Evolutionary conservation across 1,140 invertebrate genomes (phyloP).

Genomic region (Eriosoma lanigerum): DNA sequence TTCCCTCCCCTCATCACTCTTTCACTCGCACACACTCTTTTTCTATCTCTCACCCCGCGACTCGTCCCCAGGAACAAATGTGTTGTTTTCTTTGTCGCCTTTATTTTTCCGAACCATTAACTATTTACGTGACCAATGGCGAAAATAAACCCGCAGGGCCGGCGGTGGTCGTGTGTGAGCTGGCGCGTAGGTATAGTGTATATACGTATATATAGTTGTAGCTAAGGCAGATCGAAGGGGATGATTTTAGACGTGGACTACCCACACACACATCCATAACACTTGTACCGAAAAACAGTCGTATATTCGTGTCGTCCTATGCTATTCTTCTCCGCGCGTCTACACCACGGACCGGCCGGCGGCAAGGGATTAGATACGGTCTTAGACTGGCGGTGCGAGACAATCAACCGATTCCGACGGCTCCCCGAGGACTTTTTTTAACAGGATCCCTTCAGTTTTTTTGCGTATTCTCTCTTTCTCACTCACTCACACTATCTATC

Average conservation of each 20-base stretch:
- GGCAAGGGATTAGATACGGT: constrained; percentile 48
- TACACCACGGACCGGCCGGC: background rate
- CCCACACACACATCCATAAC: background rate
- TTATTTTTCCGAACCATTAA: constrained; percentile 52
- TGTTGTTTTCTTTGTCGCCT: constrained; percentile 52
- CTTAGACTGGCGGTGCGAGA: background rate
- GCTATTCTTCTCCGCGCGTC: background rate
- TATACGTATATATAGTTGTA: background rate
- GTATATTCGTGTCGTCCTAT: constrained; percentile 9
- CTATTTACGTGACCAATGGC: constrained; percentile 51
- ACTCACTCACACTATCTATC: background rate
- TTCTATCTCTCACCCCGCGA: background rate
- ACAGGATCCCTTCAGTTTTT: constrained; percentile 50
- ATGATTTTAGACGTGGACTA: constrained; percentile 40
- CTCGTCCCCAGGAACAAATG: constrained; percentile 21
- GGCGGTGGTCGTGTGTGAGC: background rate
- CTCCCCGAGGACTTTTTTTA: constrained; percentile 51
- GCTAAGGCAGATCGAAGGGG: constrained; percentile 37
- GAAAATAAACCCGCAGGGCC: constrained; percentile 44
- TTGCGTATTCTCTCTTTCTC: background rate
- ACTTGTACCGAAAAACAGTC: constrained; percentile 45
- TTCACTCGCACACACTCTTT: too few relatives aligned
- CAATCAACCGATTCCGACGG: constrained; percentile 51
- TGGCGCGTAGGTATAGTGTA: background rate
- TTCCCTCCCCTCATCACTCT: background rate